phyloP scores from a whole-genome alignment of 2,888 invertebrate genomes.

The Habrosyne pyritoides region DNA sequence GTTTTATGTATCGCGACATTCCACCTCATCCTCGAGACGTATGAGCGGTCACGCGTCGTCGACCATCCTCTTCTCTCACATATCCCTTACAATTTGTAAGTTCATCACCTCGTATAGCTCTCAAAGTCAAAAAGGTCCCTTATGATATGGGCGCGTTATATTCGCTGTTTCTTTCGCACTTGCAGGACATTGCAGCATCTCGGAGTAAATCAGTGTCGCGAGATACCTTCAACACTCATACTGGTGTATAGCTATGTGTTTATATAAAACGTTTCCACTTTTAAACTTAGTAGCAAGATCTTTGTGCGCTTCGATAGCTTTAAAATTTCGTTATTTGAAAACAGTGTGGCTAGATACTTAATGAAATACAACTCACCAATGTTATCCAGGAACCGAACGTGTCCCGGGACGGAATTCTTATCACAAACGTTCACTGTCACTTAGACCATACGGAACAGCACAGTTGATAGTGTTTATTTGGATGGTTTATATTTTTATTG shows the following conservation, averaged over 20 bases:
- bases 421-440: no score
- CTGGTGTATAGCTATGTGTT: slow-evolving; percentile 29
- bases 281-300: slow-evolving; percentile 37
- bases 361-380: no score
- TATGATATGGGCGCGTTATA: slow-evolving; percentile 33
- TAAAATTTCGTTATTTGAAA: no score
- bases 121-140: slow-evolving; percentile 36
- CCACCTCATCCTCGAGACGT: slow-evolving; percentile 56
- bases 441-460: no score
- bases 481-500: no score
- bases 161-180: slow-evolving; percentile 42
- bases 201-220: slow-evolving; percentile 46
- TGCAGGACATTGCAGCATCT: slow-evolving; percentile 22
- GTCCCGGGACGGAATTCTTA: no score
- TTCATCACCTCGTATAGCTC: slow-evolving; percentile 33
- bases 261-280: slow-evolving; percentile 33
- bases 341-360: no score
- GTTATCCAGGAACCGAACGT: no score
- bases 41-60: slow-evolving; percentile 58
- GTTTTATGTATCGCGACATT: slow-evolving; percentile 44
- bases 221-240: slow-evolving; percentile 29
- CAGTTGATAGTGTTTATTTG: no score
- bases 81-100: slow-evolving; percentile 29
- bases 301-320: no score
- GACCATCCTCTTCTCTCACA: slow-evolving; percentile 48